phyloP scores from a whole-genome alignment of 1,140 invertebrate genomes.

The Panulirus ornatus region DNA sequence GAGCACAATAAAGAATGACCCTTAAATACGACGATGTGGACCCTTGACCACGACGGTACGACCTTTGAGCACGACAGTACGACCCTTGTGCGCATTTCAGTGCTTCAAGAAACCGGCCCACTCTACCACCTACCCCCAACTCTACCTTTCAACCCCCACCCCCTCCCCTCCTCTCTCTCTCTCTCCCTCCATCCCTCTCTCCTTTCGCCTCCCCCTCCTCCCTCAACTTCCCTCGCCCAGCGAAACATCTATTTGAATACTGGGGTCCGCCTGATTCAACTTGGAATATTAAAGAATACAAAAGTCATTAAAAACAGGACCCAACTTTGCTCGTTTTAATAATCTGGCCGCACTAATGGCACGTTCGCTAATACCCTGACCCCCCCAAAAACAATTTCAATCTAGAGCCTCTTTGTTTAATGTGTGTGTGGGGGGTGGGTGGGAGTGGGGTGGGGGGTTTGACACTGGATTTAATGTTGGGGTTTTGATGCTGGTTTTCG shows the following conservation, averaged over 20 bases:
- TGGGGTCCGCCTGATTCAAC: conserved; percentile 67
- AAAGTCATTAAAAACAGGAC: conserved; percentile 73
- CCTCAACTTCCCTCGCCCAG: background rate
- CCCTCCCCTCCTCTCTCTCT: background rate
- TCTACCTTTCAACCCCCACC: background rate
- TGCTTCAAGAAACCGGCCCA: background rate
- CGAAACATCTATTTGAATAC: conserved; percentile 61
- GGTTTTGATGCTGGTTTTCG: conserved; percentile 5
- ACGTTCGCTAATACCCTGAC: conserved; percentile 59
- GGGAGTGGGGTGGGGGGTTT: too few relatives aligned
- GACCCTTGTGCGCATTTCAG: too few relatives aligned
- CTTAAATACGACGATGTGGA: too few relatives aligned
- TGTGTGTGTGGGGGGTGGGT: conserved; percentile 13
- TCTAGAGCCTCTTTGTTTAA: conserved; percentile 54
- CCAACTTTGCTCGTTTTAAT: conserved; percentile 72
- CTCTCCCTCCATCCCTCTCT: background rate
- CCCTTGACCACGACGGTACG: too few relatives aligned
- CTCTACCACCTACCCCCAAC: background rate
- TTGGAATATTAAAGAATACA: conserved; percentile 72
- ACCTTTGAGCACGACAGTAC: too few relatives aligned
- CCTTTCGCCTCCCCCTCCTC: background rate
- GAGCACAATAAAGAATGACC: too few relatives aligned
- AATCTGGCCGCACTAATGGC: conserved; percentile 69
- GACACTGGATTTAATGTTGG: conserved; percentile 29
- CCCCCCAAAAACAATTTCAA: conserved; percentile 70